Conservation (phyloP, 2,113 vertebrate species). For the Athene cunicularia region DNA sequence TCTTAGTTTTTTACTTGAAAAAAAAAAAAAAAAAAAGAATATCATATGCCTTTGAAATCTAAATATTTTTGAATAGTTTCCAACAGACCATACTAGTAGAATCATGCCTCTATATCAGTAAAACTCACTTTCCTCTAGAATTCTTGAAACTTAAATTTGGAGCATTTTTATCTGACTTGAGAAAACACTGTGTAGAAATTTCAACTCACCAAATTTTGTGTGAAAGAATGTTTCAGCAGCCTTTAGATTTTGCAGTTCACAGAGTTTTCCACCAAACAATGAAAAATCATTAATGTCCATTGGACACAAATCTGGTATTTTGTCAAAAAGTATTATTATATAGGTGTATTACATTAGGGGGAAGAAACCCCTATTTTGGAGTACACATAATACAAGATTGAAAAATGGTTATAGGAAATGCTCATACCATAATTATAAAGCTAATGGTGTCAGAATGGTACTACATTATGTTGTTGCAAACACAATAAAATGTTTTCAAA, state of each 20-base stretch:
- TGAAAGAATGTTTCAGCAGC: not conserved
- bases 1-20: not conserved
- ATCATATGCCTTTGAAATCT: not conserved
- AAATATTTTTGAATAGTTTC: not conserved
- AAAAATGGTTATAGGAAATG: not conserved
- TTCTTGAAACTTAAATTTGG: not conserved
- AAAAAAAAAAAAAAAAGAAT: not conserved
- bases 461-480: not conserved
- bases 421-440: not conserved
- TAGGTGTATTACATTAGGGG: rapidly evolving
- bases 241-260: not conserved
- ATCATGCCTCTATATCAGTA: not conserved
- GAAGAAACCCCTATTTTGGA: not conserved
- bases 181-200: not conserved
- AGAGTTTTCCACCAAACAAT: not conserved
- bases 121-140: not conserved
- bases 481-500: not conserved
- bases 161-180: not conserved
- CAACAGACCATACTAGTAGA: not conserved
- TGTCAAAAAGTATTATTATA: not conserved
- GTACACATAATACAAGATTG: not conserved
- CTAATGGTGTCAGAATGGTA: not conserved
- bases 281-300: not conserved
- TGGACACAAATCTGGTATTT: not conserved
- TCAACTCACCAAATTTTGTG: not conserved